A percentile compares a stretch with the other conserved stretches of the same genome.
These are phyloP conservation scores for Meloidogyne hapla DNA, from an alignment of 1,140 invertebrate genomes.

Conservation along the genomic window DNA sequence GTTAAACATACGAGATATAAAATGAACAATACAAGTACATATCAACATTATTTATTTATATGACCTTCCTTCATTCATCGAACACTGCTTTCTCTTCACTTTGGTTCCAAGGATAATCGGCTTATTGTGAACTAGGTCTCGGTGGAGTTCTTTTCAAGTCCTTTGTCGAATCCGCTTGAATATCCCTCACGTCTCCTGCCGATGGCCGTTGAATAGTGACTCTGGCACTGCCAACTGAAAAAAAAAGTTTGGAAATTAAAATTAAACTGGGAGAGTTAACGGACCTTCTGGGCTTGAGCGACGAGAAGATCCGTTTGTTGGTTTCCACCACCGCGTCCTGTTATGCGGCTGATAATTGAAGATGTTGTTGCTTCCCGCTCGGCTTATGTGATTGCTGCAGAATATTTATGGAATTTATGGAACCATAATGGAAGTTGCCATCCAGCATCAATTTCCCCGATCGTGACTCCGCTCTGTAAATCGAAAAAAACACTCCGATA, in stretches of 20 bases:
- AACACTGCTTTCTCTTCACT: not conserved
- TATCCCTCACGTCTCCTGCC: not conserved
- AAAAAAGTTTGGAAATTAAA: not conserved
- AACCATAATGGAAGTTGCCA: too few relatives aligned
- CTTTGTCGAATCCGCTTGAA: not conserved
- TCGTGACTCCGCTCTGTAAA: too few relatives aligned
- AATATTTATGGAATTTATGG: not conserved
- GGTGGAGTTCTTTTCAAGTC: not conserved
- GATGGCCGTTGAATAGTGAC: not conserved
- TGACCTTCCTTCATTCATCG: not conserved
- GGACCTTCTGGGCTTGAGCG: not conserved
- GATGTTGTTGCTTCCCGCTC: slow-evolving; percentile 1
- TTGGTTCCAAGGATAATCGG: not conserved
- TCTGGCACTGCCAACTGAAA: not conserved
- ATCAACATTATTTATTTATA: too few relatives aligned
- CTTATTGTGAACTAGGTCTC: not conserved
- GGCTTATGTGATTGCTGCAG: not conserved
- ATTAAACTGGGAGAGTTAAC: not conserved
- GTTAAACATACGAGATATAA: too few relatives aligned
- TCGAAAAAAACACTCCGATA: too few relatives aligned
- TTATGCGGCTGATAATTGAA: not conserved
- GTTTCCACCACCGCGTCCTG: not conserved
- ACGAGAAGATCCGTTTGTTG: not conserved
- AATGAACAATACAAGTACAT: too few relatives aligned
- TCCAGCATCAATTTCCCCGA: too few relatives aligned